Evolutionary conservation across 1,140 invertebrate species (phyloP).

Genomic region (Diorhabda sublineata): DNA sequence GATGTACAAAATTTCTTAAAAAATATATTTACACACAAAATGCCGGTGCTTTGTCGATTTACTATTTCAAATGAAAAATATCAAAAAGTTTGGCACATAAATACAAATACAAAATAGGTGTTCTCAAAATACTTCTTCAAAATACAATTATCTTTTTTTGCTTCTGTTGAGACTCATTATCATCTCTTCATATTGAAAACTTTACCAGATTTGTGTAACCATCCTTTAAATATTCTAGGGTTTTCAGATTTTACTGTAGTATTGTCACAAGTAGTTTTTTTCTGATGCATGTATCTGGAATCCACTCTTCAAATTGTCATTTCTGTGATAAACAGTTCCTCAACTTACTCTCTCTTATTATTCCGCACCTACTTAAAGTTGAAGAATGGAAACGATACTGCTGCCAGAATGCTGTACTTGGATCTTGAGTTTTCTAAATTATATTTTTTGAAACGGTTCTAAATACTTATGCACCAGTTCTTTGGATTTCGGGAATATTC

Average conservation of each 20-base stretch:
- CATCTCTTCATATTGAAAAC: neutral
- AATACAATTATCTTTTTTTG: neutral
- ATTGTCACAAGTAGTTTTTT: neutral
- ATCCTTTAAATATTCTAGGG: neutral
- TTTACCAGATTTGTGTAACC: neutral
- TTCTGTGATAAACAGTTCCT: slow-evolving; percentile 1
- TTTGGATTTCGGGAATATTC: neutral
- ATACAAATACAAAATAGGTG: too few species aligned
- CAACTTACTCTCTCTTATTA: neutral
- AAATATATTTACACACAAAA: too few species aligned
- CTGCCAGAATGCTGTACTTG: neutral
- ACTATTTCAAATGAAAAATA: too few species aligned
- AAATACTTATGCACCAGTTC: neutral
- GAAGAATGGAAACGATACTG: neutral
- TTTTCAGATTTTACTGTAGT: neutral
- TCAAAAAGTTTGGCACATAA: too few species aligned
- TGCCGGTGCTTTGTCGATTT: too few species aligned
- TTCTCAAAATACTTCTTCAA: too few species aligned
- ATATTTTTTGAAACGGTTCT: slow-evolving; percentile 1
- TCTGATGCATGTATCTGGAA: neutral
- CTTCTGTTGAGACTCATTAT: neutral
- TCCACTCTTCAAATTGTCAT: neutral
- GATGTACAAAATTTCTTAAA: too few species aligned
- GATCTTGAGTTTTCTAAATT: neutral
- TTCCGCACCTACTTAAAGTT: neutral